Evolutionary conservation across 2,113 vertebrate genomes (phyloP).

Genomic region (Myodes glareolus): DNA sequence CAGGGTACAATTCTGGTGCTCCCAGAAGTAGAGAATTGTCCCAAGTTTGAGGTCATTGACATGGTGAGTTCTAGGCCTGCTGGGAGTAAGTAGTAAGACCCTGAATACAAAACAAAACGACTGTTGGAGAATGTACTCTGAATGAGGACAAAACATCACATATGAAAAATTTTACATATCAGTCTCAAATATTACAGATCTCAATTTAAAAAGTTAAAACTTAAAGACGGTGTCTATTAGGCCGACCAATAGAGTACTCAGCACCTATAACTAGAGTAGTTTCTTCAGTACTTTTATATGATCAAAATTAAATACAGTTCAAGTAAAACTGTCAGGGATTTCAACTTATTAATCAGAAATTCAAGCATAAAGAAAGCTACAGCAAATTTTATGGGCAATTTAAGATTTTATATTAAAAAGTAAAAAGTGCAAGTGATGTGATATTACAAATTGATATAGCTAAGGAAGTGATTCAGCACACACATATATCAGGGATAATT

Average conservation of each 20-base stretch:
- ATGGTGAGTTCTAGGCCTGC: not conserved
- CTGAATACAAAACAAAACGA: not conserved
- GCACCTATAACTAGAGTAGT: not conserved
- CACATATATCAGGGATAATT: not conserved
- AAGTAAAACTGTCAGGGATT: not conserved
- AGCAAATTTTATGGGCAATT: not conserved
- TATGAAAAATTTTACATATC: not conserved
- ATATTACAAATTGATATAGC: not conserved
- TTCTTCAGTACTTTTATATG: not conserved
- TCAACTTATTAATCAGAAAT: not conserved
- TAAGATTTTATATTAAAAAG: not conserved
- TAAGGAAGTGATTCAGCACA: not conserved
- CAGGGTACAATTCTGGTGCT: too few relatives aligned
- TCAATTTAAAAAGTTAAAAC: conserved; percentile 34
- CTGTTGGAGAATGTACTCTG: not conserved
- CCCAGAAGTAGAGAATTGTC: not conserved
- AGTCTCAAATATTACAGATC: conserved; percentile 10
- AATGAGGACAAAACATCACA: not conserved
- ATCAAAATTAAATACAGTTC: not conserved
- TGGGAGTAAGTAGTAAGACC: not conserved
- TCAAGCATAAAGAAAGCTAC: not conserved
- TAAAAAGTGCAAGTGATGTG: not conserved
- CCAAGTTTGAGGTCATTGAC: not conserved
- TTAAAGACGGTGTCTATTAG: not conserved
- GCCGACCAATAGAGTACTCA: not conserved